Percentiles rank a stretch among this genome's conserved stretches.
phyloP scores from a whole-genome alignment of 2,888 invertebrate species.

The Pristionchus japonicus region DNA sequence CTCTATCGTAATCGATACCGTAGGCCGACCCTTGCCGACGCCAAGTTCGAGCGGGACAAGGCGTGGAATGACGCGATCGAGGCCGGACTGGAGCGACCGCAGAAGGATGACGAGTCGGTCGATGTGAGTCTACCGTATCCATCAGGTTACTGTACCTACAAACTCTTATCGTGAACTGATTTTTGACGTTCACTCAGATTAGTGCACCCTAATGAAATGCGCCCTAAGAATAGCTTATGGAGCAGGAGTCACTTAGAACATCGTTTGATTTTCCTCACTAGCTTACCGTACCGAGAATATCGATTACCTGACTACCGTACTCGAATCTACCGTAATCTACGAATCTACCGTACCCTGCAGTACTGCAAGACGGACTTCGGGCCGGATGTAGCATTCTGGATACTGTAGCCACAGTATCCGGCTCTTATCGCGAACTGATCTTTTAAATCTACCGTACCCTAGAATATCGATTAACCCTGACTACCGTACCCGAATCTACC shows the following conservation, averaged over 20 bases:
- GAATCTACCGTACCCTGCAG: not conserved
- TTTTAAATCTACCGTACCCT: not conserved
- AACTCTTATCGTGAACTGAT: too few species aligned
- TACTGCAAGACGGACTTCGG: not conserved
- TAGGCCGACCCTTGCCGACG: not conserved
- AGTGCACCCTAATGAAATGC: too few species aligned
- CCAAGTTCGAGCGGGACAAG: not conserved
- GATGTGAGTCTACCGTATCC: conserved; percentile 19
- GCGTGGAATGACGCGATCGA: conserved; percentile 11
- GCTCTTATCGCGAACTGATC: too few species aligned
- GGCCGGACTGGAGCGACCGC: not conserved
- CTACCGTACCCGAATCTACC: not conserved
- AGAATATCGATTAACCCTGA: not conserved
- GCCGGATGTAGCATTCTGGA: too few species aligned
- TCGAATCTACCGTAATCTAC: not conserved
- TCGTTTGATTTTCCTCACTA: too few species aligned
- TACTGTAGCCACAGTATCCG: too few species aligned
- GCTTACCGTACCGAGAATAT: not conserved
- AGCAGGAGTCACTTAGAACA: too few species aligned
- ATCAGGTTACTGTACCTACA: not conserved
- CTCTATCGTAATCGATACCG: not conserved
- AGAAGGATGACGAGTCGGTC: conserved; percentile 17
- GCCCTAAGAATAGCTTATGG: too few species aligned
- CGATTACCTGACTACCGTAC: not conserved
- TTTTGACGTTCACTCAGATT: too few species aligned